phyloP scores from a whole-genome alignment of 2,113 vertebrate species.

The Lichenostomus cassidix region DNA sequence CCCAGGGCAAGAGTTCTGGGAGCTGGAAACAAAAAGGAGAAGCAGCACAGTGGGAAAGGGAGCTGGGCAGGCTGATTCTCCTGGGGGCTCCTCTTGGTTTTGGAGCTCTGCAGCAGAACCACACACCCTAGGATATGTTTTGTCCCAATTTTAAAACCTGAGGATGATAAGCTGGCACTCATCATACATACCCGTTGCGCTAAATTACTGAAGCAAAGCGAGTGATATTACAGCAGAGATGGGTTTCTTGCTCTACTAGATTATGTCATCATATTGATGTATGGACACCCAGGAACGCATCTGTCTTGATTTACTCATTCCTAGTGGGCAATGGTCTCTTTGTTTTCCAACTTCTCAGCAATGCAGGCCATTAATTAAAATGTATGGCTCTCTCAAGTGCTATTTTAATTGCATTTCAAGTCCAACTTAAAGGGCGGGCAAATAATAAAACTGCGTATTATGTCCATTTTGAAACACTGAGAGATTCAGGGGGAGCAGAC shows the following conservation, averaged over 20 bases:
- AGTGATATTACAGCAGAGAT: neutral
- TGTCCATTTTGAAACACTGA: neutral
- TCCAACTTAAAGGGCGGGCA: neutral
- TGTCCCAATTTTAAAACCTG: neutral
- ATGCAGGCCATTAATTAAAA: constrained; percentile 51
- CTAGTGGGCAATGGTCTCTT: neutral
- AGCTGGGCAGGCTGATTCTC: neutral
- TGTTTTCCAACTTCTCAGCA: constrained; percentile 31
- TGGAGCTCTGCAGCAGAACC: neutral
- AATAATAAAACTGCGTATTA: neutral
- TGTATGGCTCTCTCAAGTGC: constrained; percentile 34
- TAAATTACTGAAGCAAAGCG: neutral
- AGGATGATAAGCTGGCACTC: neutral
- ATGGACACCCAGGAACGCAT: neutral
- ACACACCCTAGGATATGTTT: neutral
- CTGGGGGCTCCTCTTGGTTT: neutral
- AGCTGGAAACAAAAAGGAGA: neutral
- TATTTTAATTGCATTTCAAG: constrained; percentile 45
- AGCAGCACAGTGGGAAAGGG: accelerated
- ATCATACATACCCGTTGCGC: accelerated
- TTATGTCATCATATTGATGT: constrained; percentile 2
- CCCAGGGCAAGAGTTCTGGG: neutral
- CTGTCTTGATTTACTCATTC: constrained; percentile 36
- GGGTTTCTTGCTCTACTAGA: neutral
- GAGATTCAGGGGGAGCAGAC: neutral